Percentiles rank a stretch among this genome's conserved stretches.
Conservation (phyloP, 2,797 vertebrate species). For the Eurystomus glaucurus region DNA sequence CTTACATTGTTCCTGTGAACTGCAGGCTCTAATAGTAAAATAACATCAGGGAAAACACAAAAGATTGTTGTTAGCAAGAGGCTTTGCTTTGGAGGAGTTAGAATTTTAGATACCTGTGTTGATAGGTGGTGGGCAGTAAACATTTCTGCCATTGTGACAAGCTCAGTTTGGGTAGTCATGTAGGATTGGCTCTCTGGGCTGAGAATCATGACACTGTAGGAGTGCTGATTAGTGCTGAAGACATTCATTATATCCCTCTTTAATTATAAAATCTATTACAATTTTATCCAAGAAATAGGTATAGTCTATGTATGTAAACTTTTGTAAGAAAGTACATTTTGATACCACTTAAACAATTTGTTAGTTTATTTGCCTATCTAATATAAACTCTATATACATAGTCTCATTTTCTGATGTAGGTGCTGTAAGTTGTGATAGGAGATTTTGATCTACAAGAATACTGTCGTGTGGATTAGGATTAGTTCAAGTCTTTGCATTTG, state of each 20-base stretch:
- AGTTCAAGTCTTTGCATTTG: not conserved
- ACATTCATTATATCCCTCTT: not conserved
- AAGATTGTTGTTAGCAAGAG: not conserved
- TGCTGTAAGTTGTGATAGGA: fast-evolving
- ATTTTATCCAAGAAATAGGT: not conserved
- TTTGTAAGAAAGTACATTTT: not conserved
- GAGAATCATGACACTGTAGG: not conserved
- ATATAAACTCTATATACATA: fast-evolving
- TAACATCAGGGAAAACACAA: not conserved
- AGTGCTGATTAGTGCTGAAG: not conserved
- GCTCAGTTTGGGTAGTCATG: not conserved
- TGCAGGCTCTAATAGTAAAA: not conserved
- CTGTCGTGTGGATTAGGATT: fast-evolving
- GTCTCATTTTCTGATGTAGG: not conserved
- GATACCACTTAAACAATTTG: not conserved
- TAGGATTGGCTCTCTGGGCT: not conserved
- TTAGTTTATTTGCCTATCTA: not conserved
- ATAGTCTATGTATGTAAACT: fast-evolving
- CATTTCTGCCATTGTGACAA: not conserved
- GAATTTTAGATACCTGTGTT: not conserved
- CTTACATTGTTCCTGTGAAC: not conserved
- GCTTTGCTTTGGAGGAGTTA: not conserved
- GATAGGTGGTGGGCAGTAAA: fast-evolving
- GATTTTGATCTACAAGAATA: not conserved
- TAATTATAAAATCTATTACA: not conserved